Base-by-base conservation (phyloP, 2,888 invertebrate genomes). In the Blastobasis lacticolella region DNA sequence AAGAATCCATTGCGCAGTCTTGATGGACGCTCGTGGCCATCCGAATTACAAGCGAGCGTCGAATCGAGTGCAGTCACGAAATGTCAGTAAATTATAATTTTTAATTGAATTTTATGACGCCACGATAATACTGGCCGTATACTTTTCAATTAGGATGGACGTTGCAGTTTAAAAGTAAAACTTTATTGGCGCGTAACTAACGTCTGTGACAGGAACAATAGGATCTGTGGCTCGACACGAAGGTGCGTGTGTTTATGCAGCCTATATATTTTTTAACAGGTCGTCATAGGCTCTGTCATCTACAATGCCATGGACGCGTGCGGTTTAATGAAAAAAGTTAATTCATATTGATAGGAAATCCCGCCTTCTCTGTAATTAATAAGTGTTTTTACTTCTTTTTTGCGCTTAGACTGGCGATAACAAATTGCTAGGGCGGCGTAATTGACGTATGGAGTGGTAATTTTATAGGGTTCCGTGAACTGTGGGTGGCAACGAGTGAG, bases 21-120 rank as follows among this genome's bases (percentile, higher is more conserved):
- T 69, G 77, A 77, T 69, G 64, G 67, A 77, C 63, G 75, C 64
- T 72, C 73, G 79, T 73, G 67, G 73, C 65, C 72, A 67, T 64
- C 69, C 70, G 70, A 80, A 78, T 78, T 75, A 75, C 77, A 68
- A 61, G 66, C 59, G 62, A 55, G 53, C 55, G 55, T 62, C 59
- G 59, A 67, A 70, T 67, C 59, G 65, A 66, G 58, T 55, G 49
- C 55, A 63, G 69, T 62, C 69, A 72, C 69, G 69, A 66, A 60
- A 65, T 57, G 64, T 61, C 55, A 61, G 49, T 57, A 44, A 38
- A 49, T n/a, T 45, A 44, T 40, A 38, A 38, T 36, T 9, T 45
- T 6, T 23, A 45, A 49, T 52, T 37, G 46, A 54, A 45, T 52
- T 52, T 46, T 49, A 49, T 10, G 43, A 43, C 8, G 43, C n/a